A percentile compares a stretch with the other conserved stretches of the same genome.
phyloP scores from a whole-genome alignment of 2,113 vertebrate species.

The Dinomys branickii region DNA sequence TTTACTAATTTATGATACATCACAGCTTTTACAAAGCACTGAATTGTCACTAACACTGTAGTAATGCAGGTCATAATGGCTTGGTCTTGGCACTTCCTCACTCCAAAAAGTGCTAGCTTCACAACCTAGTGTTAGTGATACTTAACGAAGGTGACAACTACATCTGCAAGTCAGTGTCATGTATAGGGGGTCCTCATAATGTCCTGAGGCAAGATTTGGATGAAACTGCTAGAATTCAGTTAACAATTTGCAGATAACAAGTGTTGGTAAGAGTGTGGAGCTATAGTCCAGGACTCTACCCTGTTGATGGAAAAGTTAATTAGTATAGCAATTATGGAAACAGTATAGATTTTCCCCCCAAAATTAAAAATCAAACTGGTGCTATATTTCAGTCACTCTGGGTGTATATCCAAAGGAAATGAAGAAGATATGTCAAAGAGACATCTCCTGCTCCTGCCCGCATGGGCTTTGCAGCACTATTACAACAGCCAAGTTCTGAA shows the following conservation, averaged over 20 bases:
- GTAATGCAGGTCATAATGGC: neutral
- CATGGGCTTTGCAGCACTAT: neutral
- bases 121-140: neutral
- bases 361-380: neutral
- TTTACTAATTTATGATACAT: conserved; percentile 1
- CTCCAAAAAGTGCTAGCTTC: conserved; percentile 53
- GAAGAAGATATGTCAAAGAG: neutral
- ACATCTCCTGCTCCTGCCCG: neutral
- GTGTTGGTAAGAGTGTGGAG: neutral
- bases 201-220: conserved; percentile 24
- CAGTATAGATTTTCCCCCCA: neutral
- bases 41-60: neutral
- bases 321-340: neutral
- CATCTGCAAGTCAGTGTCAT: conserved; percentile 56
- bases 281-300: neutral
- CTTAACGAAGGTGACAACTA: conserved; percentile 54
- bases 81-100: neutral
- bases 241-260: conserved; percentile 22
- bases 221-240: conserved; percentile 52
- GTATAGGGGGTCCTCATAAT: neutral
- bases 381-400: neutral
- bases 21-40: neutral
- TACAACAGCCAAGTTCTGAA: neutral
- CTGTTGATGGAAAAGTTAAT: neutral
- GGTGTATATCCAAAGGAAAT: neutral